These are phyloP conservation scores for Proales similis DNA, from an alignment of 1,140 invertebrate genomes.

Conservation along the genomic window DNA sequence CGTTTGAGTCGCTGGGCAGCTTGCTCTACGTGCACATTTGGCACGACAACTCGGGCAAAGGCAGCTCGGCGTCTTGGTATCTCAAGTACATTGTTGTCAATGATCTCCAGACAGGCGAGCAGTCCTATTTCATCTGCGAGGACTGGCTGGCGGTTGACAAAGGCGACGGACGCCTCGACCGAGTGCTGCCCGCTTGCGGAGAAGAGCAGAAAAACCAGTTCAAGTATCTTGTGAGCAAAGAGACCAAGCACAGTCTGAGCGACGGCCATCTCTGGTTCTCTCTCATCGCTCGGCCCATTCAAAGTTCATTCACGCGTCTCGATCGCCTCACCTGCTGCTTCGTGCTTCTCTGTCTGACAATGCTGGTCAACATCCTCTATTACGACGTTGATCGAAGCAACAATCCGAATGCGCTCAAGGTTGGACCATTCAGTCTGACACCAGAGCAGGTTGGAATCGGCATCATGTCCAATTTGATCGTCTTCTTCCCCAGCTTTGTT, in stretches of 20 bases:
- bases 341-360: not conserved
- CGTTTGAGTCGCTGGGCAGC: conserved; percentile 54
- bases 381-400: not conserved
- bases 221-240: not conserved
- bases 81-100: conserved; percentile 55
- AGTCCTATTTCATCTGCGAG: conserved; percentile 53
- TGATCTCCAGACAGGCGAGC: conserved; percentile 57
- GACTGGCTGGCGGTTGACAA: conserved; percentile 52
- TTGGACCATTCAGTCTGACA: not conserved
- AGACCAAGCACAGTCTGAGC: not conserved
- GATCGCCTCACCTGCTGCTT: not conserved
- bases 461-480: conserved; percentile 48
- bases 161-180: conserved; percentile 50
- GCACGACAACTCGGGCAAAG: conserved; percentile 59
- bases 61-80: conserved; percentile 57
- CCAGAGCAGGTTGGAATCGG: conserved; percentile 51
- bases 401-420: not conserved
- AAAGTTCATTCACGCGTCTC: not conserved
- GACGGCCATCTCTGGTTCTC: not conserved
- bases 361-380: not conserved
- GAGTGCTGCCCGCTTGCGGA: conserved; percentile 41
- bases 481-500: conserved; percentile 57
- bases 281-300: not conserved
- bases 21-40: conserved; percentile 57
- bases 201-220: not conserved